Evolutionary conservation across 2,113 vertebrate species (phyloP).

Genomic region (Vicugna pacos): DNA sequence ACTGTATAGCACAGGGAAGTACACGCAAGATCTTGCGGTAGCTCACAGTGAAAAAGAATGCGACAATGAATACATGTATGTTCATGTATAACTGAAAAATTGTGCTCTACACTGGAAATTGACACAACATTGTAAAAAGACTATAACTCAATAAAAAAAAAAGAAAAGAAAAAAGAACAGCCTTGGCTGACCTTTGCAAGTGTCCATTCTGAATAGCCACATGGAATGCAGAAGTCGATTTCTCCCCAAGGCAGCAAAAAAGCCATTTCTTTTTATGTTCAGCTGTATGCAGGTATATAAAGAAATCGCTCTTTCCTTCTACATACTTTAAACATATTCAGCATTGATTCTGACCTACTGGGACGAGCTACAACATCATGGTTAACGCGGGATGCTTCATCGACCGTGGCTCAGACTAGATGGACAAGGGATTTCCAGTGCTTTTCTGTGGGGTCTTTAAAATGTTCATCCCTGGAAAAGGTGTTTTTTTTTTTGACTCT

Average conservation of each 20-base stretch:
- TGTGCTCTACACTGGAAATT: no score
- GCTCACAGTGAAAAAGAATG: no score
- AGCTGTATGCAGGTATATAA: neutral
- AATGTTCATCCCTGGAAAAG: constrained; percentile 73
- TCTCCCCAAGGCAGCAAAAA: constrained; percentile 45
- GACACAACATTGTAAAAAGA: no score
- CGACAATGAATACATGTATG: no score
- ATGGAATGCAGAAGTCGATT: neutral
- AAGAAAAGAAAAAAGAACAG: neutral
- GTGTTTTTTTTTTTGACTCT: constrained; percentile 8
- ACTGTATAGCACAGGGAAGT: no score
- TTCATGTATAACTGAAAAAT: no score
- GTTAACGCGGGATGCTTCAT: constrained; percentile 86
- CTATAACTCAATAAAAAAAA: no score
- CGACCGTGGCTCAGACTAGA: constrained; percentile 87
- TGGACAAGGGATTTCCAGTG: constrained; percentile 88
- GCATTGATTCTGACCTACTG: constrained; percentile 86
- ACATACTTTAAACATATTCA: constrained; percentile 57
- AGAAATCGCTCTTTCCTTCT: neutral
- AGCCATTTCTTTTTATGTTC: neutral
- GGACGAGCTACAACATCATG: constrained; percentile 82
- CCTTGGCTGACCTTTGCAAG: neutral
- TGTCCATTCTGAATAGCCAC: neutral
- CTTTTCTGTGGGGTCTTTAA: constrained; percentile 86
- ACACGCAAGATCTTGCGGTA: no score